Percentiles rank a stretch among this genome's conserved stretches.
Evolutionary conservation across 1,140 invertebrate genomes (phyloP).

Genomic region (Paraescarpia echinospica): DNA sequence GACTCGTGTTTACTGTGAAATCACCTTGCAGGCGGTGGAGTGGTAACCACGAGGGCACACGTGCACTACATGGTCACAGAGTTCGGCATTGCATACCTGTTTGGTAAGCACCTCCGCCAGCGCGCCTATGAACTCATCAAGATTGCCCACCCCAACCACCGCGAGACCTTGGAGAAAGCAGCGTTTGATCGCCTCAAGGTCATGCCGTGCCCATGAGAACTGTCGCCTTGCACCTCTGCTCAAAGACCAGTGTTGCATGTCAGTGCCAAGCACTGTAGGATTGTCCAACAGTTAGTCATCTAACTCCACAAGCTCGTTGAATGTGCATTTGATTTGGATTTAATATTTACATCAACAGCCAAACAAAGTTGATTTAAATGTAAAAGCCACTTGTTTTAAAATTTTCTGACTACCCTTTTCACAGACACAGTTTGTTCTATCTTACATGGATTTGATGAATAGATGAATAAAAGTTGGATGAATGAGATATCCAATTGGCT

Average conservation of each 20-base stretch:
- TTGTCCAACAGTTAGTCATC: not conserved
- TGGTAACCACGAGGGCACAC: constrained; percentile 89
- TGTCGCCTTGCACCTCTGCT: not conserved
- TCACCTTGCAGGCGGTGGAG: constrained; percentile 75
- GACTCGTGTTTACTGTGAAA: not conserved
- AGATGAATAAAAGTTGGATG: no score
- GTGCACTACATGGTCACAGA: constrained; percentile 93
- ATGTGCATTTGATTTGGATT: not conserved
- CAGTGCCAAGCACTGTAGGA: not conserved
- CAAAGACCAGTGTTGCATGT: not conserved
- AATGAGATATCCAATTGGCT: no score
- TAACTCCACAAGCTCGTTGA: not conserved
- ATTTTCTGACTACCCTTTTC: no score
- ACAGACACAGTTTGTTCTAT: no score
- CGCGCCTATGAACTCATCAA: constrained; percentile 86
- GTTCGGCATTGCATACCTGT: constrained; percentile 85
- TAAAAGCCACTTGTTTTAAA: not conserved
- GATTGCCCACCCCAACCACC: constrained; percentile 86
- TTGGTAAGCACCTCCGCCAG: constrained; percentile 86
- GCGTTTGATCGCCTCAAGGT: constrained; percentile 84
- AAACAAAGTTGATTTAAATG: no score
- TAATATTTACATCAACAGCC: no score
- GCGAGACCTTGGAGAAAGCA: constrained; percentile 77
- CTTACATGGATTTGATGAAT: no score
- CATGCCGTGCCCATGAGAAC: constrained; percentile 73